Evolutionary conservation across 2,113 vertebrate genomes (phyloP), one percentile per base, ranked within the genome.

Genomic region (Nipponia nippon): DNA sequence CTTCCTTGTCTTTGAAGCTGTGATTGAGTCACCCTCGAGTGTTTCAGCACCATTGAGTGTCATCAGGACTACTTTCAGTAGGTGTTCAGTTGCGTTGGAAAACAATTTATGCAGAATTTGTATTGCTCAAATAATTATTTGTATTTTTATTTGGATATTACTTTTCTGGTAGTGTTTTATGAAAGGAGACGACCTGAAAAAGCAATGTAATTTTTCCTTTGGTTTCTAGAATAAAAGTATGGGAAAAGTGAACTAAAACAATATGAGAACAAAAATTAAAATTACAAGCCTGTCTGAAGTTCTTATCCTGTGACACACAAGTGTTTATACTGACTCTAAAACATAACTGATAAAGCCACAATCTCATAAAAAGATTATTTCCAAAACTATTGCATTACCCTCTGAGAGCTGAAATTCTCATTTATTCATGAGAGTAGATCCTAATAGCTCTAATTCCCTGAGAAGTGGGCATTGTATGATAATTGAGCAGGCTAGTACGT

Each of bases 401-500:
- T 97, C 77, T 67, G 94, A 96, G 96, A 97, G 89, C 55, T 94
- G 96, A 97, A 97, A 97, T 96, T 93, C 93, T 97, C 95, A 96
- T 97, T 98, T 97, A 95, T 98, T 98, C 29, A 25, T 83, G 90
- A 76, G 42, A 96, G 81, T 77, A 96, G 91, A 96, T 96, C 91
- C 93, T 97, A 97, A 98, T 95, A 97, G 93, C 85, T 90, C 69
- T 92, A 97, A 97, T 98, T 98, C 97, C 97, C 95, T 32, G 87
- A 96, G 95, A 97, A 98, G 94, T 97, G 96, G 97, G 94, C 97
- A 96, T 96, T 98, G 97, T 97, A 79, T 97, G 95, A 94, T 98
- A 97, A 97, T 97, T 93, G 96, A 97, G 85, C 83, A 95, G 97
- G 77, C 83, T 93, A 77, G 83, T 83, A 96, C 70, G 75, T 97